Evolutionary conservation across 2,113 vertebrate genomes (phyloP).

Genomic region (Balaeniceps rex): DNA sequence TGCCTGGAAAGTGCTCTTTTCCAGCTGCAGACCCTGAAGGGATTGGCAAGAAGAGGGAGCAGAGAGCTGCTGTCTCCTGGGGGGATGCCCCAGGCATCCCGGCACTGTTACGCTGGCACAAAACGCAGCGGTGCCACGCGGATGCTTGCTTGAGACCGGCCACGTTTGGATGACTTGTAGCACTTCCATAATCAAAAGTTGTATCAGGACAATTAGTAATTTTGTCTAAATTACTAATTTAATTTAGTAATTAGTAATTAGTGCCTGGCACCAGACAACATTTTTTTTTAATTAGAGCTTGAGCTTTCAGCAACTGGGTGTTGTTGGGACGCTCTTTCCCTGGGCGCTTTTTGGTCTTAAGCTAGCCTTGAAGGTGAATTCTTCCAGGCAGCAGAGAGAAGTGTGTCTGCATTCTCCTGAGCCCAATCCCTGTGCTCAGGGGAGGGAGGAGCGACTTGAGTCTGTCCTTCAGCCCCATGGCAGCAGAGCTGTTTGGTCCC

Average conservation of each 20-base stretch:
- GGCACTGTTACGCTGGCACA: background rate
- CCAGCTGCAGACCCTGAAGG: background rate
- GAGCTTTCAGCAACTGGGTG: background rate
- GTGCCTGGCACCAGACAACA: background rate
- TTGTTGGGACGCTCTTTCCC: background rate
- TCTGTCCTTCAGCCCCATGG: background rate
- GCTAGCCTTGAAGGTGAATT: background rate
- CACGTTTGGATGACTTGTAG: background rate
- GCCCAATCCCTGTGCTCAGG: background rate
- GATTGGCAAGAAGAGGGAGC: background rate
- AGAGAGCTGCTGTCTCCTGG: background rate
- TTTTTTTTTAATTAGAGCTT: background rate
- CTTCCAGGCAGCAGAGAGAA: background rate
- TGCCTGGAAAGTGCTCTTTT: background rate
- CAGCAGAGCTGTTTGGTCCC: background rate
- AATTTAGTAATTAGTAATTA: no score
- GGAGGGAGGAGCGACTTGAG: background rate
- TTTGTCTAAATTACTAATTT: no score
- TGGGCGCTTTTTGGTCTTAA: background rate
- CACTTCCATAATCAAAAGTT: background rate
- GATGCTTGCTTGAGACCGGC: background rate
- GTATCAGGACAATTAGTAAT: background rate
- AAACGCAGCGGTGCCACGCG: accelerated
- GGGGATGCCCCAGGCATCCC: background rate
- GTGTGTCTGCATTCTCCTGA: background rate